Evolutionary conservation across 2,888 invertebrate species (phyloP).

Genomic region (Synergus japonicus): DNA sequence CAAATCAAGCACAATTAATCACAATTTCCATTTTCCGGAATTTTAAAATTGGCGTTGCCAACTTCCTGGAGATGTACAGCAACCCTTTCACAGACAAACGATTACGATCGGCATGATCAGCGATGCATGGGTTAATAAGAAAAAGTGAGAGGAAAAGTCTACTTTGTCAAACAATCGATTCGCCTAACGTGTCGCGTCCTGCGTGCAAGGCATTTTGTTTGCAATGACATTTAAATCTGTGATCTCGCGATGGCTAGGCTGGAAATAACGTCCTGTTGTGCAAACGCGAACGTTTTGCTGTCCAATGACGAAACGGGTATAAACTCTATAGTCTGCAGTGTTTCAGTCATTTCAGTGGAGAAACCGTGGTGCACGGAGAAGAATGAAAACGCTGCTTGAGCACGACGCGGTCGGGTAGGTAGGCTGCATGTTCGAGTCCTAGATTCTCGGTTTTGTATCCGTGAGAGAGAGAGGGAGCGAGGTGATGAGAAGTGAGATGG

Average conservation of each 20-base stretch:
- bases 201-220: constrained; percentile 38
- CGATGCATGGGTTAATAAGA: background rate
- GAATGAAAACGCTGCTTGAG: constrained; percentile 53
- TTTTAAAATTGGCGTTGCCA: too few species aligned
- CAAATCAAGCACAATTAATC: too few species aligned
- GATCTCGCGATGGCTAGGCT: constrained; percentile 52
- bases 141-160: background rate
- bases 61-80: too few species aligned
- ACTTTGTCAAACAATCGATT: constrained; percentile 33
- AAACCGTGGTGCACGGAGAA: constrained; percentile 54
- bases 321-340: too few species aligned
- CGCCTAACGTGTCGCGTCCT: constrained; percentile 37
- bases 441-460: constrained; percentile 53
- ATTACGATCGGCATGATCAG: too few species aligned
- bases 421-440: constrained; percentile 50
- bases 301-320: constrained; percentile 51
- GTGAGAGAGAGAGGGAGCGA: constrained; percentile 43
- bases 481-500: constrained; percentile 30
- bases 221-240: constrained; percentile 39
- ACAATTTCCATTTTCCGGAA: too few species aligned
- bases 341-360: constrained; percentile 3
- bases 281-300: constrained; percentile 53
- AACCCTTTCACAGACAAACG: too few species aligned
- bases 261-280: constrained; percentile 55
- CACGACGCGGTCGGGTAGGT: constrained; percentile 45